Evolutionary conservation across 2,888 invertebrate species (phyloP), one percentile per base, ranked within the genome.

Genomic region (Gastrophysa polygoni): DNA sequence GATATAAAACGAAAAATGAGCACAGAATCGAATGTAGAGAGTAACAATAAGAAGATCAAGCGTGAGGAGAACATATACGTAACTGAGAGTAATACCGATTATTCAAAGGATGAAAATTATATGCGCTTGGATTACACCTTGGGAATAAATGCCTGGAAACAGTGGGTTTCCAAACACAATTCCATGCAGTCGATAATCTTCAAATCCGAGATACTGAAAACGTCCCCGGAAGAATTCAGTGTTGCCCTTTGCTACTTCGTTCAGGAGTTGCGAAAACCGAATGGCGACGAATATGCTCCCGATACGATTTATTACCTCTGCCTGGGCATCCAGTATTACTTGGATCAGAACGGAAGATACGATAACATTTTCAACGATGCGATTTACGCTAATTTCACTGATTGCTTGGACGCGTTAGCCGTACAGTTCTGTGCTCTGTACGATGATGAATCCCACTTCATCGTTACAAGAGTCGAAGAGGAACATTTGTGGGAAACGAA

Each of bases 401-500:
- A 92, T 76, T 89, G 89, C 73, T 85, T 95, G 69, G 91, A 93
- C 78, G 92, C 92, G 79, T 87, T 93, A 17, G 89, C 92, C 0
- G 87, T 88, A 64, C 90, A 89, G 77, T 93, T 91, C 78, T 89
- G 89, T 17, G 87, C 89, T 63, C 83, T 90, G 67, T 90, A 90
- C 77, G 88, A 90, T 76, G 89, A 91, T 80, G 59, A 64, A 10
- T 88, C 90, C 71, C 92, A 92, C 80, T 91, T 90, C 79, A 90
- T 93, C 78, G 90, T 93, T 57, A 93, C 94, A 32, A 86, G 94
- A 68, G 92, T 96, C 10, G 93, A 94, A 78, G 96, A 96, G 78
- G 94, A 94, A 76, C 93, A 94, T 78, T 82, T 96, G 59, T 96
- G 96, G 96, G 95, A 95, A 78, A 90, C 92, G 72, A 92, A 92